These are phyloP conservation scores for Eupithecia abbreviata DNA, from an alignment of 2,888 invertebrate species.

Conservation along the genomic window DNA sequence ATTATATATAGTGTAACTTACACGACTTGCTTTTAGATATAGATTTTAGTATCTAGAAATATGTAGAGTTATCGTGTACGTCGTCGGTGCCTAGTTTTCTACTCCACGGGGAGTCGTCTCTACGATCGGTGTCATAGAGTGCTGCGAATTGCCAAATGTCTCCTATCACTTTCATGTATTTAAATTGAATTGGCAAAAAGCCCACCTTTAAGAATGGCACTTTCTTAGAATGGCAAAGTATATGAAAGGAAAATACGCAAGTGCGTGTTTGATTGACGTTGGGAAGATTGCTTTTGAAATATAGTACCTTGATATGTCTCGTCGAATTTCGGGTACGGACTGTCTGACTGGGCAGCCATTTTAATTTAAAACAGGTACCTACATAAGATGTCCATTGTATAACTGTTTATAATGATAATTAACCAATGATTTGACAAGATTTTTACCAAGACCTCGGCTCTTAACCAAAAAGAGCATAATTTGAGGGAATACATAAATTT, in stretches of 20 bases:
- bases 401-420: too few relatives aligned
- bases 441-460: too few relatives aligned
- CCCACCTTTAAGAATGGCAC: constrained; percentile 2
- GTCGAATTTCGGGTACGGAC: not conserved
- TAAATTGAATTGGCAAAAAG: constrained; percentile 7
- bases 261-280: constrained; percentile 1
- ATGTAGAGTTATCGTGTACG: not conserved
- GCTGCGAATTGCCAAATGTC: constrained; percentile 8
- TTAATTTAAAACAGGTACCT: not conserved
- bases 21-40: too few relatives aligned
- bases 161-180: not conserved
- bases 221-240: not conserved
- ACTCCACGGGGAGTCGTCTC: not conserved
- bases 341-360: not conserved
- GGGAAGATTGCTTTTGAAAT: not conserved
- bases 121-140: not conserved
- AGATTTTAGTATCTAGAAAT: not conserved
- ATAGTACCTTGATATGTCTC: not conserved
- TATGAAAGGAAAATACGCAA: not conserved
- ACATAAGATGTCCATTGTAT: too few relatives aligned
- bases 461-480: too few relatives aligned
- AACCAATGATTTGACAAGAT: too few relatives aligned
- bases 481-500: too few relatives aligned
- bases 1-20: too few relatives aligned
- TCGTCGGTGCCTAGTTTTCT: not conserved